phyloP scores from a whole-genome alignment of 2,888 invertebrate genomes.

The Lasioglossum figueresi region DNA sequence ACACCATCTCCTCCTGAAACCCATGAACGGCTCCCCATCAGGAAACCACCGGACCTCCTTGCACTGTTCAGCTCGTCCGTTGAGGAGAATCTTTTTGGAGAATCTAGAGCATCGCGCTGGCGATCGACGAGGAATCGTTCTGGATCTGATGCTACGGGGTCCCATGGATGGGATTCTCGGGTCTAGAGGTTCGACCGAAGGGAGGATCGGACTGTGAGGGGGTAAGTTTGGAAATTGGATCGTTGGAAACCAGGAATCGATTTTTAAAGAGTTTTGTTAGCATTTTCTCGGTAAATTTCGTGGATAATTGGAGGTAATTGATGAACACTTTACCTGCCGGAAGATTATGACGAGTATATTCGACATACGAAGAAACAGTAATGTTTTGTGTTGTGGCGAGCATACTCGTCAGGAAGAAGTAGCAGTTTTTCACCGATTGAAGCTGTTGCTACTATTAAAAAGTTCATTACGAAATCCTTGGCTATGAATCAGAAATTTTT shows the following conservation, averaged over 20 bases:
- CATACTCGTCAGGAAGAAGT: not conserved
- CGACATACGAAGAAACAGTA: not conserved
- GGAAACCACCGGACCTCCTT: constrained; percentile 37
- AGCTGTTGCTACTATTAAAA: not conserved
- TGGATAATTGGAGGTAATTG: not conserved
- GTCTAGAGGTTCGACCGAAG: constrained; percentile 26
- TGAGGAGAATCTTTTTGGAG: constrained; percentile 4
- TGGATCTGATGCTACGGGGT: constrained; percentile 35
- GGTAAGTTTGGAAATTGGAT: constrained; percentile 53
- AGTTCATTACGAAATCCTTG: not conserved
- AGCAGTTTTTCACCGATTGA: not conserved
- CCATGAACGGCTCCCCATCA: not conserved
- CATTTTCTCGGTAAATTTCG: not conserved
- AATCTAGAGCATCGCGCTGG: constrained; percentile 19
- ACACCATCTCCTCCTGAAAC: not conserved
- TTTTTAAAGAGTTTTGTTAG: not conserved
- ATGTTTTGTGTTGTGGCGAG: not conserved
- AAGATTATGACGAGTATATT: not conserved
- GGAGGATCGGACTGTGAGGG: constrained; percentile 33
- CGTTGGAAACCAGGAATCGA: not conserved
- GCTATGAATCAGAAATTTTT: not conserved
- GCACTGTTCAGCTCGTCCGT: constrained; percentile 43
- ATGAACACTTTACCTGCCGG: not conserved
- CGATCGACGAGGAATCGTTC: constrained; percentile 10
- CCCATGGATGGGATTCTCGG: constrained; percentile 29